Conservation (phyloP, 2,113 vertebrate genomes). For the Pseudopipra pipra region DNA sequence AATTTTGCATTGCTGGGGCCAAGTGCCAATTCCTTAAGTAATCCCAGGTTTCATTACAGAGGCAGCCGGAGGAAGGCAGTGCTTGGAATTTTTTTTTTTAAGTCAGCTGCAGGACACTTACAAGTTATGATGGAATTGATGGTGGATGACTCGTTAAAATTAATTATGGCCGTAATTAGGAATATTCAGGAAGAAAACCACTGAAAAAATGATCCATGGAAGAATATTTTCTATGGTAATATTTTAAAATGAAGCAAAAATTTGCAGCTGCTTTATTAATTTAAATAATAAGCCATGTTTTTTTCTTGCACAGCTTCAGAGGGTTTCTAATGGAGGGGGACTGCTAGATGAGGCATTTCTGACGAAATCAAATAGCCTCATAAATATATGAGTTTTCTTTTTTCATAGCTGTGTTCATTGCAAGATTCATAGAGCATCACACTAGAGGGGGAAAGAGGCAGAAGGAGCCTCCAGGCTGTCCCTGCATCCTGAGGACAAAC, state of each 20-base stretch:
- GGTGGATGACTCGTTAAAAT: slow-evolving; percentile 65
- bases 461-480: background rate
- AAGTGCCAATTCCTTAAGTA: slow-evolving; percentile 62
- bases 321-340: slow-evolving; percentile 24
- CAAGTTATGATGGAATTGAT: slow-evolving; percentile 54
- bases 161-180: slow-evolving; percentile 66
- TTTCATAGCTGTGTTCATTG: background rate
- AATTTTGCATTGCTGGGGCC: slow-evolving; percentile 11
- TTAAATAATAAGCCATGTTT: slow-evolving; percentile 39
- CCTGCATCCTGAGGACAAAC: background rate
- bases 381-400: slow-evolving; percentile 52
- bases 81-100: background rate
- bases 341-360: slow-evolving; percentile 54
- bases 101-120: slow-evolving; percentile 55
- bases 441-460: background rate
- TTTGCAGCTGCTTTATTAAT: slow-evolving; percentile 62
- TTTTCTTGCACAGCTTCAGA: slow-evolving; percentile 3
- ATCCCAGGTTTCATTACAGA: slow-evolving; percentile 59
- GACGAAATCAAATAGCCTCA: slow-evolving; percentile 35
- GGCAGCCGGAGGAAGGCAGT: background rate
- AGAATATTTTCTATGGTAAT: background rate
- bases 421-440: background rate
- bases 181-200: slow-evolving; percentile 61
- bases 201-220: slow-evolving; percentile 54
- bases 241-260: slow-evolving; percentile 50